A percentile compares a stretch with the other conserved stretches of the same genome.
Conservation (phyloP, 1,140 invertebrate species). For the Drosophila simulans region DNA sequence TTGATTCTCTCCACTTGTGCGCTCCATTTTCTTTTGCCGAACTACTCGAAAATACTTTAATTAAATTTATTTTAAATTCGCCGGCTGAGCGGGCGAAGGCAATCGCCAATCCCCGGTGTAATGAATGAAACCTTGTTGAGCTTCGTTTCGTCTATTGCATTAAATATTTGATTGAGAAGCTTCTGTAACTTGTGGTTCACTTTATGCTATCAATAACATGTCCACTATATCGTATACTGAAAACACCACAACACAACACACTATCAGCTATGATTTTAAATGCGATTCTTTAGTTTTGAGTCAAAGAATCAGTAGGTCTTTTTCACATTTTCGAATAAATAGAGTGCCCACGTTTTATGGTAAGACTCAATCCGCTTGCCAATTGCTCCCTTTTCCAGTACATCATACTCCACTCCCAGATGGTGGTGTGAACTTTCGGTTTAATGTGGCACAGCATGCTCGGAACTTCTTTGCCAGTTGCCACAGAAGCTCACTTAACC, state of each 20-base stretch:
- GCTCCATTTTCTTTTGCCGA: constrained; percentile 17
- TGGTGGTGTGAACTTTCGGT: not conserved
- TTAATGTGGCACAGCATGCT: constrained; percentile 33
- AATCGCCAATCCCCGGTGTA: not conserved
- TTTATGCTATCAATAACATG: not conserved
- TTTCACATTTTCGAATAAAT: not conserved
- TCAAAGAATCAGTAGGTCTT: not conserved
- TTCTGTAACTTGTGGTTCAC: not conserved
- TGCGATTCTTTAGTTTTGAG: no score
- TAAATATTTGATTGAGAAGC: not conserved
- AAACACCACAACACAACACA: no score
- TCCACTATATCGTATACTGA: no score
- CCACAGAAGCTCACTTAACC: constrained; percentile 29
- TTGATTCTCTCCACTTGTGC: constrained; percentile 58
- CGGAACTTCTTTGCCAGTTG: constrained; percentile 24
- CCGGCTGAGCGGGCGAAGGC: not conserved
- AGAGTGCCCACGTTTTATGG: not conserved
- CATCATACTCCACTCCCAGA: not conserved
- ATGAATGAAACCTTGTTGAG: constrained; percentile 2
- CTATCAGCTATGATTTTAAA: not conserved
- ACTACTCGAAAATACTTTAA: constrained; percentile 73
- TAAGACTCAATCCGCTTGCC: not conserved
- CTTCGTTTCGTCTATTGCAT: not conserved
- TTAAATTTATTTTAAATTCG: constrained; percentile 66
- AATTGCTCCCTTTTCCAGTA: not conserved